Base-by-base conservation (phyloP, 2,113 vertebrate genomes). In the Stigmatopora argus region DNA sequence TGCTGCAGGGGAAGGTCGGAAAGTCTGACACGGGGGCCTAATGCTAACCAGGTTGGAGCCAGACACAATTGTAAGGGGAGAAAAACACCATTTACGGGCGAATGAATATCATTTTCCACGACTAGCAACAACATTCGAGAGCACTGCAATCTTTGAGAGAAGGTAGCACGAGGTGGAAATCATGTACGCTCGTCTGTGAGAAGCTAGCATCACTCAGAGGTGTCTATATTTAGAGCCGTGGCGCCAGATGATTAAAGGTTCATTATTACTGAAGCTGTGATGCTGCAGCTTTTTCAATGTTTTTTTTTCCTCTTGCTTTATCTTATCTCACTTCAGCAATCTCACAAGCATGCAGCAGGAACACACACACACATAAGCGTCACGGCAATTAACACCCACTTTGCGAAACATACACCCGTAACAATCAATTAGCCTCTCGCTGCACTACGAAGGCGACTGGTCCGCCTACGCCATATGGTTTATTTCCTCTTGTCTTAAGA, bases 171-270 rank as follows among this genome's bases (percentile, higher is more conserved):
- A 56, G 26, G n/a, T 49, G 14, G 38, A 26, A 62, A 63, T 47
- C 34, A 58, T 46, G 26, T 38, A 45, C 19, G 70, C 49, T 11
- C 26, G 9, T 66, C 73, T 62, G 57, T 72, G 63, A 53, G 70
- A 66, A 69, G 58, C 74, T 77, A 85, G 71, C 74, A 78, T 71
- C 75, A 80, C 19, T 76, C 71, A 79, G 73, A 69, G 64, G 70
- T 75, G 71, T 82, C 85, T 88, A 87, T 88, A 88, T 87, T 84
- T 89, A 86, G 83, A 78, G 73, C 67, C 77, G 74, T 82, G 80
- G 75, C 72, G 75, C 73, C 53, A 21, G 53, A 56, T 56, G 53
- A 56, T 34, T 71, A 51, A 58, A 84, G 84, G 78, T 81, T 79
- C 83, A 83, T 88, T 85, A 87, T 81, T 84, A 79, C 83, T 84